Evolutionary conservation across 2,113 vertebrate species (phyloP).

Genomic region (Neopipo cinnamomea): DNA sequence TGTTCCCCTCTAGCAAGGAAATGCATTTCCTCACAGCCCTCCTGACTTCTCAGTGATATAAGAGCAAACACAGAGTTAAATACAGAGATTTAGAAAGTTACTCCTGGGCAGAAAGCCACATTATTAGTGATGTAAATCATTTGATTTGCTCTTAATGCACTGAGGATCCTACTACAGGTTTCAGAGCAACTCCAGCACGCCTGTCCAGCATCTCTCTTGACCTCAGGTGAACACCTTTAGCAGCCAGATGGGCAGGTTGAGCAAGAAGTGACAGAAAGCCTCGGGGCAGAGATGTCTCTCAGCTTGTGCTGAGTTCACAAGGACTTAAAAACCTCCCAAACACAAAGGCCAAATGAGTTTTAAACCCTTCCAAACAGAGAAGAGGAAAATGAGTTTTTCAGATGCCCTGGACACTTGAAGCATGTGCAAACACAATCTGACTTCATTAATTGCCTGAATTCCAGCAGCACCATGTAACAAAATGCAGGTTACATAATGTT

Average conservation of each 20-base stretch:
- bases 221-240: background rate
- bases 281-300: background rate
- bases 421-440: background rate
- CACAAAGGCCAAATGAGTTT: conserved; percentile 18
- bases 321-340: conserved; percentile 39
- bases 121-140: background rate
- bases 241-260: background rate
- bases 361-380: conserved; percentile 43
- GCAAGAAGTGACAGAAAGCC: background rate
- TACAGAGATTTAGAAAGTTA: background rate
- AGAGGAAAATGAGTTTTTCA: conserved; percentile 61
- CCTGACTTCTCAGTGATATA: background rate
- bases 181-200: background rate
- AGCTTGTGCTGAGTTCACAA: conserved; percentile 12
- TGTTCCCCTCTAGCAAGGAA: background rate
- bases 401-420: background rate
- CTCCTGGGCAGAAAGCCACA: background rate
- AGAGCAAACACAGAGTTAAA: background rate
- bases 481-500: background rate
- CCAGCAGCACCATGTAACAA: background rate
- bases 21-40: background rate
- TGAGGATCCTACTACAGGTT: background rate
- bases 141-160: background rate
- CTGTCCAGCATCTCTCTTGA: background rate
- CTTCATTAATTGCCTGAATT: background rate